Base-by-base conservation (phyloP, 2,888 invertebrate species). In the Nematopogon swammerdamellus region DNA sequence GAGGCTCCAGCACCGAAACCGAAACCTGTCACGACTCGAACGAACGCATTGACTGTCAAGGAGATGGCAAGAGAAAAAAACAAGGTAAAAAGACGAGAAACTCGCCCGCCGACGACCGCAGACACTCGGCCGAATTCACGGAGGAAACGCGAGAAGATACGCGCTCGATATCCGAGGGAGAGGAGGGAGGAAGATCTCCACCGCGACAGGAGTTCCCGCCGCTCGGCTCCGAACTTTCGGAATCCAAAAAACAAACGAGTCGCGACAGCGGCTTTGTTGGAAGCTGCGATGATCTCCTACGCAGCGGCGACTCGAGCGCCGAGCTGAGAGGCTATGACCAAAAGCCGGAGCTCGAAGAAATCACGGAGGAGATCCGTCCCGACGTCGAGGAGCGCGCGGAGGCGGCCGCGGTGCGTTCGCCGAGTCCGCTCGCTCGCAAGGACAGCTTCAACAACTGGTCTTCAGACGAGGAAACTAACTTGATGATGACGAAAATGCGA, bases 401-500 rank as follows among this genome's bases (percentile, higher is more conserved):
- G 63, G 62, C 85, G 2, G 74, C 82, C 42, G 82, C 84, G 11
- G 66, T 67, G 50, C 72, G 74, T 53, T 76, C 82, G 48, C 77
- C 81, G 47, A 80, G 72, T 57, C 82, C 86, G 14, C 71, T 93
- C 20, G 86, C 88, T 36, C 82, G 93, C 54, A 93, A 92, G 70
- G 93, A 94, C 67, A 92, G 92, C 65, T 94, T 94, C 72, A 94
- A 93, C 65, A 94, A 94, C 63, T 95, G 94, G 93, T 93, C 92
- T 55, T 93, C 93, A 2, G 94, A 95, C 63, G 95, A 95, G 65
- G 95, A 95, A 73, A 95, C 94, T 2, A 95, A 95, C 68, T 73
- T 94, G 45, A 95, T 95, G 94, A 95, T 95, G 94, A 91, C 90
- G 36, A 94, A 93, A 76, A 92, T 95, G 92, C 82, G 93, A 2